Conservation (phyloP, 1,140 invertebrate genomes). For the Hydropsyche tenuis region DNA sequence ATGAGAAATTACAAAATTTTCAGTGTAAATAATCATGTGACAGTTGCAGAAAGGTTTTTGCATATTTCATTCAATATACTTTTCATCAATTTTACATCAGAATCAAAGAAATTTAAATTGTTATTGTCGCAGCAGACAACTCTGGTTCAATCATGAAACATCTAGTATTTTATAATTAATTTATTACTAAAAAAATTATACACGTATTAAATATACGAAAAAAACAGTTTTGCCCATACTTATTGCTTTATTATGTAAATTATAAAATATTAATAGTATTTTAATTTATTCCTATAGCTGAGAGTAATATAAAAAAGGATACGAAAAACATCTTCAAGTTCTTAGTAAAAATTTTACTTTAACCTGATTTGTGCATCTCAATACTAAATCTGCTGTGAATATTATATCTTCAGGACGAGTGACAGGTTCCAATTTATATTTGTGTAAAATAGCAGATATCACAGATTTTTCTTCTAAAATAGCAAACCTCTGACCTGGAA, state of each 20-base stretch:
- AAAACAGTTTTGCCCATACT: no score
- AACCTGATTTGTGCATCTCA: conserved; percentile 62
- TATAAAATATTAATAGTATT: background rate
- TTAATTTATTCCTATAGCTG: no score
- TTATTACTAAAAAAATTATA: background rate
- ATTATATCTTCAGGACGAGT: conserved; percentile 64
- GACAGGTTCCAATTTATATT: conserved; percentile 65
- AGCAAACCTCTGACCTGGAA: conserved; percentile 73
- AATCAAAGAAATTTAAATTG: no score
- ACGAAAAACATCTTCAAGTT: background rate
- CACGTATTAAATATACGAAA: background rate
- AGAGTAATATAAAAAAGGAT: conserved; percentile 5
- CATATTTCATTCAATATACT: no score
- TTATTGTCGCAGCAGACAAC: no score
- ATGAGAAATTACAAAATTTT: no score
- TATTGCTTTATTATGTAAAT: background rate
- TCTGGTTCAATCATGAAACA: background rate
- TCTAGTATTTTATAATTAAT: background rate
- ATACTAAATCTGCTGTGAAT: conserved; percentile 63
- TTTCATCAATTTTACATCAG: no score
- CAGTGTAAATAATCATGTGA: no score
- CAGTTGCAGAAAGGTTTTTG: no score
- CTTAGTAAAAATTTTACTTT: conserved; percentile 50
- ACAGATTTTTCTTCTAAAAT: conserved; percentile 74
- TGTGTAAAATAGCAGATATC: conserved; percentile 68